Conservation (phyloP, 2,797 vertebrate species). For the Lepidocolaptes lacrymiger region DNA sequence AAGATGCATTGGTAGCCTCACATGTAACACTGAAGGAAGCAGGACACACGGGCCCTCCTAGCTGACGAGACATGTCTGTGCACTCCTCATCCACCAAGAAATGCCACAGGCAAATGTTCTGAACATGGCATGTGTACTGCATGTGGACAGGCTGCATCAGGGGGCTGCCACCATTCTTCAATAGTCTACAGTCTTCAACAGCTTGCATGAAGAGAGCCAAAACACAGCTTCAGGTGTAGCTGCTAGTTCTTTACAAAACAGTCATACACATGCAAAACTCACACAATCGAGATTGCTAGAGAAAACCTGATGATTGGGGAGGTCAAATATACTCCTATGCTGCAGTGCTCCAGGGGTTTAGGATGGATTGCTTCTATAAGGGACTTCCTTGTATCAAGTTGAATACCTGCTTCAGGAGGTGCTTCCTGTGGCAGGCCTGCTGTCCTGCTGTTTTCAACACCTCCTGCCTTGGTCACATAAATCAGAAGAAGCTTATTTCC, state of each 20-base stretch:
- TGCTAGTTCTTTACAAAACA: neutral
- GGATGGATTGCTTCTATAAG: neutral
- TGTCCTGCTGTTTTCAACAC: neutral
- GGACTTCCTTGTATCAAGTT: neutral
- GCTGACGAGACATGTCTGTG: neutral
- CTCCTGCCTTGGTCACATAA: neutral
- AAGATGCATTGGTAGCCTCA: neutral
- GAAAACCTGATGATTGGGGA: neutral
- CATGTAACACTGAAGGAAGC: neutral
- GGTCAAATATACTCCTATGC: neutral
- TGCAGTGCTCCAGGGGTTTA: neutral
- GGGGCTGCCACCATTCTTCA: neutral
- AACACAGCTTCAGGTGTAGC: neutral
- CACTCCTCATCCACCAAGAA: neutral
- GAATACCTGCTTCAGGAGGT: neutral
- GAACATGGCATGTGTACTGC: neutral
- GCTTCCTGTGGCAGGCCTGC: neutral
- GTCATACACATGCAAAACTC: neutral
- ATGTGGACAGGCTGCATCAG: neutral
- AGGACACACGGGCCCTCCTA: neutral
- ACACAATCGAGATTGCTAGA: accelerated
- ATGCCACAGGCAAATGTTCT: neutral
- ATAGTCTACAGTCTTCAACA: neutral
- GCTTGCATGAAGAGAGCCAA: neutral
- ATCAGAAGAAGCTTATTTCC: neutral